phyloP scores from a whole-genome alignment of 2,888 invertebrate genomes.

The Netelia virgata region DNA sequence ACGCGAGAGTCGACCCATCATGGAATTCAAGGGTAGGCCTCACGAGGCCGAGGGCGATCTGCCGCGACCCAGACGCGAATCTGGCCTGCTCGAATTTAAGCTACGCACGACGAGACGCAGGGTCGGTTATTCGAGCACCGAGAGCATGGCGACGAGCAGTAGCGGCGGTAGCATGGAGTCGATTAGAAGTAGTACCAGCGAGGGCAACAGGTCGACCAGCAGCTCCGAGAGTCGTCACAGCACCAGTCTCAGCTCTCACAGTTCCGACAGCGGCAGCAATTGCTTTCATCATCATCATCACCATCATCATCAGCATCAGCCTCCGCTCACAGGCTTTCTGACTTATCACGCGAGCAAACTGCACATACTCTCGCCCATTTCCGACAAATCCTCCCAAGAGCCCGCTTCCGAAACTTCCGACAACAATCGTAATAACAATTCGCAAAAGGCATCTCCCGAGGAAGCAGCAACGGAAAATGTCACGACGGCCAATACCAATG shows the following conservation, averaged over 20 bases:
- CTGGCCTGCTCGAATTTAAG: conserved; percentile 87
- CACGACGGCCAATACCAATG: conserved; percentile 70
- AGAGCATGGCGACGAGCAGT: conserved; percentile 95
- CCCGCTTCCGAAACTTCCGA: conserved; percentile 93
- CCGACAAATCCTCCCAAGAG: conserved; percentile 95
- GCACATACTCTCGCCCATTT: conserved; percentile 95
- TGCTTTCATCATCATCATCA: conserved; percentile 87
- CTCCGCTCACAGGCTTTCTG: conserved; percentile 88
- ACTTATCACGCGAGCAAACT: conserved; percentile 91
- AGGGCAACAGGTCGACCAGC: conserved; percentile 94
- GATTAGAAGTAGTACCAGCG: conserved; percentile 94
- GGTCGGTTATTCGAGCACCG: conserved; percentile 91
- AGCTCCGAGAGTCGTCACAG: conserved; percentile 94
- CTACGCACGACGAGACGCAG: conserved; percentile 88
- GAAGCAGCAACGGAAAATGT: conserved; percentile 85
- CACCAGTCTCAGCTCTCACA: conserved; percentile 94
- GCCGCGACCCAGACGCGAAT: conserved; percentile 82
- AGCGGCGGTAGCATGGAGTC: conserved; percentile 96
- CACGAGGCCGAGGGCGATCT: conserved; percentile 79
- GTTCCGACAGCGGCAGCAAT: conserved; percentile 91
- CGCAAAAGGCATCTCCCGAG: conserved; percentile 92
- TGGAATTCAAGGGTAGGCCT: conserved; percentile 91
- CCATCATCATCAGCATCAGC: conserved; percentile 86
- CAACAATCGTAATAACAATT: conserved; percentile 92
- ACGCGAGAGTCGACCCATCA: conserved; percentile 87